Base-by-base conservation (phyloP, 1,140 invertebrate genomes). In the Ganaspis sp. region DNA sequence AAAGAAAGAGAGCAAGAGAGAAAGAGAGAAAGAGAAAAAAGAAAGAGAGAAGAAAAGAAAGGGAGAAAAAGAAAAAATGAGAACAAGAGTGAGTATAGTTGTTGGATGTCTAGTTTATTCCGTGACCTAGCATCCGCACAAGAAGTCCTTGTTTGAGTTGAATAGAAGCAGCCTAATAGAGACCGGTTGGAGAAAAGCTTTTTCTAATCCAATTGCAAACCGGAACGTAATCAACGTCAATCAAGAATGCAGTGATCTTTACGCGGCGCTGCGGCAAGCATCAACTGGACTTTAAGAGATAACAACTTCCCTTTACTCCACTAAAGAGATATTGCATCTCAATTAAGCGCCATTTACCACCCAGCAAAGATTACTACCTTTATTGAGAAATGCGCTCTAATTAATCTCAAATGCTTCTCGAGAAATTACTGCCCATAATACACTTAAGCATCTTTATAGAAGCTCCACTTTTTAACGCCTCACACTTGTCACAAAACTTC, bases 221-320 rank as follows among this genome's bases (percentile, higher is more conserved):
- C 23, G 21, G 19, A 64, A 64, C 23, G 54, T 64, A 64, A 64
- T 64, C 23, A 64, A 64, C 54, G 54, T 29, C 54, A 64, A 64
- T 64, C 54, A 64, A 26, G 54, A 26, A 64, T 23, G 23, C 21
- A 64, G 23, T 64, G 54, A 64, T 64, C 54, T 26, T 64, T 49
- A 15, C 45, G 17, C 45, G 54, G 54, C 54, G 11, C 9, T 64
- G 2, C 21, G 12, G 21, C 9, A 26, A 26, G 54, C 26, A 64
- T 64, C 9, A 64, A 64, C 54, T 64, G 54, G 54, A 64, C 21
- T 23, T 26, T 64, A 64, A 64, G 54, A 64, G 54, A 64, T 64
- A 64, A 64, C 54, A 64, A 64, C 21, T 64, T 64, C 54, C 23
- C 11, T 64, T 26, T 64, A 23, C 54, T 64, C 54, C 15, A 26